Evolutionary conservation across 30 jellyfish, hydroid and myxozoan genomes (phyloP).

Genomic region (Kudoa iwatai): DNA sequence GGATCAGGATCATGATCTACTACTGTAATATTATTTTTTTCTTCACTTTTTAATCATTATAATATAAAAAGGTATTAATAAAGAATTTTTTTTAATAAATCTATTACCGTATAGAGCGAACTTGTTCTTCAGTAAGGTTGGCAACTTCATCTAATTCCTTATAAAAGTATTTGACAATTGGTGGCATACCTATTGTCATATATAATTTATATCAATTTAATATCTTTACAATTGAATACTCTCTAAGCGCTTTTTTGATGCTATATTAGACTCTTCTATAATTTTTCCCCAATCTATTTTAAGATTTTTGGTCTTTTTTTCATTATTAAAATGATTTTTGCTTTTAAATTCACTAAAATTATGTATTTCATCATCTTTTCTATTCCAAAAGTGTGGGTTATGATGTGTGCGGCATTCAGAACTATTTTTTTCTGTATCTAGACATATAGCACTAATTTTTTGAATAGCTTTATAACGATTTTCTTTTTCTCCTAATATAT

Average conservation of each 20-base stretch:
- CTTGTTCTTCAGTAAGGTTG: slow-evolving; percentile 11
- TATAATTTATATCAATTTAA: too few relatives aligned
- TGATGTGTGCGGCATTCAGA: too few relatives aligned
- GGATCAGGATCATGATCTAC: not conserved
- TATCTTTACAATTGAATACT: not conserved
- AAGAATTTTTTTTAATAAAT: too few relatives aligned
- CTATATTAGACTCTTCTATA: not conserved
- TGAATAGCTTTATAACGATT: not conserved
- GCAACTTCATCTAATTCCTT: slow-evolving; percentile 7
- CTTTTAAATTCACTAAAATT: too few relatives aligned
- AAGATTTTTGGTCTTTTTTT: too few relatives aligned
- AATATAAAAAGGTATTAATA: too few relatives aligned
- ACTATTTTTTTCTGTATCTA: not conserved
- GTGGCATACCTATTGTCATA: slow-evolving; percentile 19
- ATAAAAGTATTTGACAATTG: slow-evolving; percentile 15
- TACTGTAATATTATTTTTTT: not conserved
- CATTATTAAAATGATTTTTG: too few relatives aligned
- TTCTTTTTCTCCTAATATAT: not conserved
- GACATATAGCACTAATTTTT: not conserved
- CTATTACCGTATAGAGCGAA: slow-evolving; percentile 1
- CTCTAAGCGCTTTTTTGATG: not conserved
- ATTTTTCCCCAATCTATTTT: not conserved
- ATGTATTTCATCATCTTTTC: too few relatives aligned
- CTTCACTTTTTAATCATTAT: too few relatives aligned
- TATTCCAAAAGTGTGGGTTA: too few relatives aligned